Base-by-base conservation (phyloP, 2,888 invertebrate genomes). In the Mamestra brassicae region DNA sequence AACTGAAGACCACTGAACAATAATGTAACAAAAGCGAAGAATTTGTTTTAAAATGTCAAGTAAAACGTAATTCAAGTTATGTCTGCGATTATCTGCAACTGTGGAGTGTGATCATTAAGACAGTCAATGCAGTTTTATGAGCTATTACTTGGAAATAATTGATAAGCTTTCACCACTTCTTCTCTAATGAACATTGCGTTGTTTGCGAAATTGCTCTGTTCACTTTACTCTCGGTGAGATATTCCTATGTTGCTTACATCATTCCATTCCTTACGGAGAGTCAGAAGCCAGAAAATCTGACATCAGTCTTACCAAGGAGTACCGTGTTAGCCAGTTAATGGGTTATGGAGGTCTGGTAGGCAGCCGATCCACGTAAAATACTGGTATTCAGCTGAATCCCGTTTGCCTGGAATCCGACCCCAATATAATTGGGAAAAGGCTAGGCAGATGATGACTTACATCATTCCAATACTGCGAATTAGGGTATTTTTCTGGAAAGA, bases 101-200 rank as follows among this genome's bases (percentile, higher is more conserved):
- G 36, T 26, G 17, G 54, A 62, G 45, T 45, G 60, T 34, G 17
- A 55, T 65, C 50, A 38, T 68, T 60, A 65, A 62, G 36, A 65
- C 58, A 34, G 47, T 54, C 67, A n/a, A 78, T 78, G 73, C 61
- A 69, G 60, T 81, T 74, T 84, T 71, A 84, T 62, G 70, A 64
- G 67, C 64, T 55, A 64, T 81, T 71, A 69, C 71, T 15, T 45
- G 38, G 72, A 58, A 74, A 50, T 74, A 83, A 70, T 78, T 69
- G 68, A 72, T 69, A n/a, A 45, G 75, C 81, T 82, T 84, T 82
- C 80, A 80, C 80, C 62, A 52, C 62, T 15, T 69, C 67, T 47
- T 63, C 57, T 66, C 3, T 61, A 38, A 47, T 47, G 55, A 69
- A 57, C 42, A 71, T 0, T 38, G 26, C 57, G 67, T 55, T 78